These are phyloP conservation scores for Polyommatus iphigenia DNA, from an alignment of 2,888 invertebrate genomes.

Conservation along the genomic window DNA sequence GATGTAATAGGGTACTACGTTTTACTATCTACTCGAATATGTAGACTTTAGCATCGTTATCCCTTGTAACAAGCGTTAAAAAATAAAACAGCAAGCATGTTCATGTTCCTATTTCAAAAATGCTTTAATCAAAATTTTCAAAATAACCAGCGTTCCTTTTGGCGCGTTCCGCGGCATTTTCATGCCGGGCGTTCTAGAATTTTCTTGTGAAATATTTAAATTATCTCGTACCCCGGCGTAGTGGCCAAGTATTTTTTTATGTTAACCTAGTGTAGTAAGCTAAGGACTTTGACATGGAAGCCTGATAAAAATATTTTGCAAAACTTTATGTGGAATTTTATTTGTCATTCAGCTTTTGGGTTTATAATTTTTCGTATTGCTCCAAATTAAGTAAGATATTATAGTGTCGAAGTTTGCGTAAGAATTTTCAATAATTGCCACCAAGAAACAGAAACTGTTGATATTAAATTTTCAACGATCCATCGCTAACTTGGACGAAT, in stretches of 20 bases:
- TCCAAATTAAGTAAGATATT: neutral
- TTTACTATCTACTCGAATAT: no score
- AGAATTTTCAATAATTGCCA: neutral
- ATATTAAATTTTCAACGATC: conserved; percentile 10
- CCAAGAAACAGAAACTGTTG: neutral
- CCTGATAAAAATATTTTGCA: conserved; percentile 1
- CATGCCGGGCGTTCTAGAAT: conserved; percentile 28
- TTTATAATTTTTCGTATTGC: neutral
- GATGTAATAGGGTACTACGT: neutral
- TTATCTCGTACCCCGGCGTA: conserved; percentile 29
- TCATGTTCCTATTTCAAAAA: conserved; percentile 15
- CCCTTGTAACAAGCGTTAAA: neutral
- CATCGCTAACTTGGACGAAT: conserved; percentile 10
- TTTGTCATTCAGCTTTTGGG: neutral
- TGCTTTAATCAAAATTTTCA: conserved; percentile 32
- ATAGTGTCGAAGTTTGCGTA: neutral
- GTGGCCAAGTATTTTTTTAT: conserved; percentile 25
- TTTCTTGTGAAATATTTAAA: conserved; percentile 32
- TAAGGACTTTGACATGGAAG: neutral
- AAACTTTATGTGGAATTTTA: neutral
- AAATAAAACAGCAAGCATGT: neutral
- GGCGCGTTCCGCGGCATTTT: conserved; percentile 27
- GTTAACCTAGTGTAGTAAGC: neutral
- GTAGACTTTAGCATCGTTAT: neutral
- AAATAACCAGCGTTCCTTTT: conserved; percentile 21